phyloP scores from a whole-genome alignment of 2,888 invertebrate species.

The Pseudococcus jackbeardsleyi region DNA sequence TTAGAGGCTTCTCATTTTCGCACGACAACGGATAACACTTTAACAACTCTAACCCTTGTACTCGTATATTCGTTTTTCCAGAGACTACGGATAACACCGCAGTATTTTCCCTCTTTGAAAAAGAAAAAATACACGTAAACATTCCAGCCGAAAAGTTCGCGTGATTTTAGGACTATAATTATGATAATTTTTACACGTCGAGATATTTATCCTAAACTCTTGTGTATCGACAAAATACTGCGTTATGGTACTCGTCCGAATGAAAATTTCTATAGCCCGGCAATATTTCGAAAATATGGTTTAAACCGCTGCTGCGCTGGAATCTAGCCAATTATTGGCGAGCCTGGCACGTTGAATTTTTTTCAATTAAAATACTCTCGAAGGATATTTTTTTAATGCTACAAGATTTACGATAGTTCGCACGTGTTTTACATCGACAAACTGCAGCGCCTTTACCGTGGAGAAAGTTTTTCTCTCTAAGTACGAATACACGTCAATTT shows the following conservation, averaged over 20 bases:
- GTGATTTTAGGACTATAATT: not conserved
- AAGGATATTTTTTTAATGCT: conserved; percentile 8
- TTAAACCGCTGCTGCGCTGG: not conserved
- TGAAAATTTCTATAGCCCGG: not conserved
- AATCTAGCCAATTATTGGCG: not conserved
- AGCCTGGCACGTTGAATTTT: not conserved
- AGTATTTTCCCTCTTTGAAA: not conserved
- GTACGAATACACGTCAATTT: not conserved
- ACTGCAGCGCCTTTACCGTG: not conserved
- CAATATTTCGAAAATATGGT: conserved; percentile 13
- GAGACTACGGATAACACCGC: not conserved
- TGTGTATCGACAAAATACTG: not conserved
- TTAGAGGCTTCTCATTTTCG: conserved; percentile 5
- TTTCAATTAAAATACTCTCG: conserved; percentile 30
- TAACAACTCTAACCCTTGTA: not conserved
- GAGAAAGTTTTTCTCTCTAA: not conserved
- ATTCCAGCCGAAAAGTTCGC: conserved; percentile 1
- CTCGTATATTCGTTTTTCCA: not conserved
- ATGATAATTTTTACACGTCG: not conserved
- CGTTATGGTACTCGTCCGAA: not conserved
- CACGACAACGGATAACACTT: conserved; percentile 16
- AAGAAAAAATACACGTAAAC: not conserved
- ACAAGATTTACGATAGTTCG: conserved; percentile 25
- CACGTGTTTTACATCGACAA: conserved; percentile 7
- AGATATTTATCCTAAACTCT: not conserved